These are phyloP conservation scores for Drosophila nigromelanica DNA, from an alignment of 1,140 invertebrate species.

Conservation along the genomic window DNA sequence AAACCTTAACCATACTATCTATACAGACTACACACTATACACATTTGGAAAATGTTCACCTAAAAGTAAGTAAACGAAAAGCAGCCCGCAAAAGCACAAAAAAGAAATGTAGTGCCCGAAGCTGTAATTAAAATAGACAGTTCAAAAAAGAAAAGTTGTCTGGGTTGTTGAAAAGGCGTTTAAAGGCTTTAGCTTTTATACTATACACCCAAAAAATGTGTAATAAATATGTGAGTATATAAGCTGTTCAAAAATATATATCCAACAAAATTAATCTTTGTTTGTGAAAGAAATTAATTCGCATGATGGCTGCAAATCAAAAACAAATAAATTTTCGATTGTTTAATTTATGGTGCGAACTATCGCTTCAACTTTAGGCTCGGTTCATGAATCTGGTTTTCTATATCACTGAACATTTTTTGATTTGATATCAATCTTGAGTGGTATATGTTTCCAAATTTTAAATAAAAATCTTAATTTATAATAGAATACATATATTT, in stretches of 20 bases:
- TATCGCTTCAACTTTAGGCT: no score
- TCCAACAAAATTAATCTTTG: neutral
- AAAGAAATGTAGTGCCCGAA: slow-evolving; percentile 36
- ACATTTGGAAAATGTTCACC: slow-evolving; percentile 31
- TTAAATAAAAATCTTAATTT: no score
- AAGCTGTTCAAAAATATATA: neutral
- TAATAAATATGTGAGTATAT: slow-evolving; percentile 14
- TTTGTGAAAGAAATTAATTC: neutral
- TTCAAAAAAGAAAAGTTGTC: slow-evolving; percentile 41
- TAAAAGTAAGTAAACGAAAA: slow-evolving; percentile 39
- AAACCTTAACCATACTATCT: slow-evolving; percentile 2
- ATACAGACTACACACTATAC: slow-evolving; percentile 9
- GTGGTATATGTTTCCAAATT: no score
- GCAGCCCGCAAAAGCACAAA: slow-evolving; percentile 22
- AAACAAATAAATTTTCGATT: no score
- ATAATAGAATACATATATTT: no score
- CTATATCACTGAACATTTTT: no score
- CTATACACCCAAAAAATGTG: slow-evolving; percentile 17
- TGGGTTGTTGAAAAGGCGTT: slow-evolving; percentile 27
- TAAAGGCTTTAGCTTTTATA: slow-evolving; percentile 13
- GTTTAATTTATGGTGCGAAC: no score
- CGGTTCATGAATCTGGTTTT: no score
- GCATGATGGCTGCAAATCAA: no score
- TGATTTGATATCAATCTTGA: no score
- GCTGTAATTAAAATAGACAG: slow-evolving; percentile 45